Evolutionary conservation across 2,797 vertebrate species (phyloP).

Genomic region (Podargus strigoides): DNA sequence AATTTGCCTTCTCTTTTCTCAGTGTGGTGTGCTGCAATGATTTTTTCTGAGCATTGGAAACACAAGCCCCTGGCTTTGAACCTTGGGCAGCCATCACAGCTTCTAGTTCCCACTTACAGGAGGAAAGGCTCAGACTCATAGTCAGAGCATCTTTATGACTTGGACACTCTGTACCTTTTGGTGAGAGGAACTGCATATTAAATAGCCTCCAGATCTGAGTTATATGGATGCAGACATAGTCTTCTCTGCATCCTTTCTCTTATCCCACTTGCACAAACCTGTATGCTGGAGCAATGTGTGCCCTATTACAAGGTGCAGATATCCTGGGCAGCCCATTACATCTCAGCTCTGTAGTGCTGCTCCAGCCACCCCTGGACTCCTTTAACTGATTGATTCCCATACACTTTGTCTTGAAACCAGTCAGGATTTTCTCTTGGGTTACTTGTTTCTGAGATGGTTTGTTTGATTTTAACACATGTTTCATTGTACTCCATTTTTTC

Average conservation of each 20-base stretch:
- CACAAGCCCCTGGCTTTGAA: neutral
- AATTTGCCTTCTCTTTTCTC: neutral
- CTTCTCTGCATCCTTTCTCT: neutral
- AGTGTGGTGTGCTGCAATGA: neutral
- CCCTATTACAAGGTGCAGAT: neutral
- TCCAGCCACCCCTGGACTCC: neutral
- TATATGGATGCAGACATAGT: neutral
- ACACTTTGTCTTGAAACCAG: neutral
- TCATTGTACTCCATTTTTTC: neutral
- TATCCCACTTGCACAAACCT: neutral
- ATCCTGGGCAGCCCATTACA: neutral
- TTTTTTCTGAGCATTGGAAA: neutral
- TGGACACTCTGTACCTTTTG: neutral
- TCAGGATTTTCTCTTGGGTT: neutral
- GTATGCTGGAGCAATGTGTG: accelerated
- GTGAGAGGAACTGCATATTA: neutral
- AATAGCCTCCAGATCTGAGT: neutral
- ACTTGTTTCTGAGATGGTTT: neutral
- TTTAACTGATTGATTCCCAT: neutral
- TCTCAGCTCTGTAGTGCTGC: neutral
- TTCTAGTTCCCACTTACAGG: neutral
- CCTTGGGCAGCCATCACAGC: neutral
- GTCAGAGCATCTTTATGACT: neutral
- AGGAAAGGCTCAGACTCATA: neutral
- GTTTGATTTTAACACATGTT: neutral